Percentiles rank a stretch among this genome's conserved stretches.
Conservation (phyloP, 1,140 invertebrate genomes). For the Coptotermes formosanus region DNA sequence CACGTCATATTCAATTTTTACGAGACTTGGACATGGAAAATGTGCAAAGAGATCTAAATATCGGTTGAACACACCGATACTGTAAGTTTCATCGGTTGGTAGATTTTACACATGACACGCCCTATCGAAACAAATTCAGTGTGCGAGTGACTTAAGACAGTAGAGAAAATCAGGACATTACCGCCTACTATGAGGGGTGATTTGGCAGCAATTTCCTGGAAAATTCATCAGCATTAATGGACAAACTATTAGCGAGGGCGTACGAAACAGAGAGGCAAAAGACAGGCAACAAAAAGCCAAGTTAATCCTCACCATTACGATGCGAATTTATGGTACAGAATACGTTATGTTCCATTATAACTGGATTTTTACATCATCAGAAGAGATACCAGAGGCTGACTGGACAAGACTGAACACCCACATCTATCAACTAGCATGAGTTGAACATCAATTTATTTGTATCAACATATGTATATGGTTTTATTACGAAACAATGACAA, state of each 20-base stretch:
- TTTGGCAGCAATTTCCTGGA: slow-evolving; percentile 28
- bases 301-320: neutral
- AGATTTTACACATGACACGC: neutral
- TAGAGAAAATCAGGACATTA: neutral
- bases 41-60: neutral
- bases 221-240: slow-evolving; percentile 25
- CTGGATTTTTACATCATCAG: neutral
- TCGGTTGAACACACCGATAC: neutral
- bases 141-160: neutral
- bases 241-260: slow-evolving; percentile 20
- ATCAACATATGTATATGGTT: no score
- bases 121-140: neutral
- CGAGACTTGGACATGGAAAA: no score
- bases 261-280: neutral
- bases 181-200: neutral
- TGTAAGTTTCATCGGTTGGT: no score
- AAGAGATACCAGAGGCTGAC: neutral
- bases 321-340: neutral
- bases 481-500: no score
- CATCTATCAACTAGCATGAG: neutral
- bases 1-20: no score
- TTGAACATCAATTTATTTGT: no score
- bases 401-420: neutral
- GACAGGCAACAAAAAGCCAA: neutral
- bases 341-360: neutral